Evolutionary conservation across 1,140 invertebrate genomes (phyloP).

Genomic region (Phymorhynchus buccinoides): DNA sequence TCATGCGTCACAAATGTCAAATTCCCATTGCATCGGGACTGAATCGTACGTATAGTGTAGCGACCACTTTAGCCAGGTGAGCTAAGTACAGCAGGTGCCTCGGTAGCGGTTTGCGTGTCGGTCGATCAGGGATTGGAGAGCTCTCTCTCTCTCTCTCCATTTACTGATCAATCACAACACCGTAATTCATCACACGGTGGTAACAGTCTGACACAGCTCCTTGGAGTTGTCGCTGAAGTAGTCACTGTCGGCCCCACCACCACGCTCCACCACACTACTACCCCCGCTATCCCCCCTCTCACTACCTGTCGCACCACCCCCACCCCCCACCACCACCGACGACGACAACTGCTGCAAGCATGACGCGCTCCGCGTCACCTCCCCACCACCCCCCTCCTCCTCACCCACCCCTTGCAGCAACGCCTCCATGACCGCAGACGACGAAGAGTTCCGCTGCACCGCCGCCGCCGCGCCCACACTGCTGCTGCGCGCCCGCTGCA

Average conservation of each 20-base stretch:
- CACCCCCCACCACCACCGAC: no score
- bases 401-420: neutral
- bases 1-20: no score
- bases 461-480: slow-evolving; percentile 36
- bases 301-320: slow-evolving; percentile 24
- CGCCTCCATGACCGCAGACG: neutral
- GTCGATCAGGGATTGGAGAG: no score
- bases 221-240: slow-evolving; percentile 69
- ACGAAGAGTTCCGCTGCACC: neutral
- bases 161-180: no score
- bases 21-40: no score
- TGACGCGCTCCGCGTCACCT: slow-evolving; percentile 1
- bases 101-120: no score
- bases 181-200: slow-evolving; percentile 45
- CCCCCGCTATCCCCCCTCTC: slow-evolving; percentile 41
- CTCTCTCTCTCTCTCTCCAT: no score
- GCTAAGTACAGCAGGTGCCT: no score
- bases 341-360: slow-evolving; percentile 37
- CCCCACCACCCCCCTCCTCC: slow-evolving; percentile 13
- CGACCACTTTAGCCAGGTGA: no score
- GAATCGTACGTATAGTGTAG: no score
- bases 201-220: slow-evolving; percentile 54
- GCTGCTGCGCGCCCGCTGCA: slow-evolving; percentile 34
- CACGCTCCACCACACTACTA: no score
- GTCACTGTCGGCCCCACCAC: slow-evolving; percentile 57